Base-by-base conservation (phyloP, 2,888 invertebrate genomes). In the Volucella zonaria region DNA sequence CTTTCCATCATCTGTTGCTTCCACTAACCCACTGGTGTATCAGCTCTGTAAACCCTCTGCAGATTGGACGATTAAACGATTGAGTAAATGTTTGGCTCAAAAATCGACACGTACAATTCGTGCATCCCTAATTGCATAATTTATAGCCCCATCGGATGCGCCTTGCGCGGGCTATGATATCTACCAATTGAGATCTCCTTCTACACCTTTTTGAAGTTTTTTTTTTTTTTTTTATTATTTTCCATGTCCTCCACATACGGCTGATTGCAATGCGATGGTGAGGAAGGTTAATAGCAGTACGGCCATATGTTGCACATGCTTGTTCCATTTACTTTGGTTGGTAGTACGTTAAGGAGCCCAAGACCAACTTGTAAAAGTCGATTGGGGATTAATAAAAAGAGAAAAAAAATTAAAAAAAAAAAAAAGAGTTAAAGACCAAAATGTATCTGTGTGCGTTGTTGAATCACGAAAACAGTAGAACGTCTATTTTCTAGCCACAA, bases 41-140 rank as follows among this genome's bases (percentile, higher is more conserved):
- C 40, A 14, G 10, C 49, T 61, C 42, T 40, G 43, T 61, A 18
- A 56, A 11, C 45, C 23, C 31, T n/a, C 59, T 31, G 31, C 43
- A 31, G 43, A 67, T 67, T 54, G 54, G 43, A 23, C n/a, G 31
- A 62, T 62, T 43, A 31, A 15, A 31, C 15, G 31, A 52, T 54
- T 73, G 42, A 15, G 38, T 38, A 42, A 52, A 61, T 45, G 51
- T 31, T 52, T 52, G 62, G 43, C 43, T 81, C 79, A 82, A 76
- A 73, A 87, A 87, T 87, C 85, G 86, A 87, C 87, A 87, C 86
- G 81, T 86, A 73, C 58, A 83, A 87, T 85, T 87, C 87, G 87
- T 87, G 87, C 87, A 87, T 87, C 82, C 87, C 82, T 88, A 87
- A 88, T 87, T 88, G 87, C 85, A 87, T 87, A 87, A 88, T 88